Evolutionary conservation across 2,113 vertebrate species (phyloP), one percentile per base, ranked within the genome.

Genomic region (Isichthys henryi): DNA sequence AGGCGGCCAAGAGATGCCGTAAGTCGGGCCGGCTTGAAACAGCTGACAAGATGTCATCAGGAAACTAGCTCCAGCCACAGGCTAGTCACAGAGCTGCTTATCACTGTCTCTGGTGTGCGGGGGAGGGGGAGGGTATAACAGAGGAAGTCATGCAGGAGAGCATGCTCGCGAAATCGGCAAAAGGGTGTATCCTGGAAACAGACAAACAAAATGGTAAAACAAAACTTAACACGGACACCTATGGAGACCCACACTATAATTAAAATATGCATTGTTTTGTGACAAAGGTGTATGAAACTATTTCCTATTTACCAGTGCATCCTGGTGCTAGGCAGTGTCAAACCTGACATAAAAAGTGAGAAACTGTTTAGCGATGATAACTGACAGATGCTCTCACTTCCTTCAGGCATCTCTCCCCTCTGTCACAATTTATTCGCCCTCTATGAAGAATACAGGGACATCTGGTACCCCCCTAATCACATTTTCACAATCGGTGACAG

Each of bases 381-480:
- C 86, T 15, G 56, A 0, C 58, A 58, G 45, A 87, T 27, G 82
- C 0, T 86, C 11, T 86, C 15, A 0, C 89, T 87, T 91, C 88
- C 56, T 86, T 19, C 94, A 99, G 98, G 91, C 39, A 97, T 99
- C 90, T 98, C 98, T 92, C 98, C 98, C 80, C 94, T 99, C 91
- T 99, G 98, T 92, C 97, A 98, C 92, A 99, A 99, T 91, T 96
- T 99, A 15, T 99, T 99, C 91, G 96, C 96, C 0, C 94, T 99
- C 17, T 99, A 97, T 1, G 95, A 98, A 11, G 97, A 99, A 92
- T 94, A 82, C 56, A 95, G 91, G 49, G 93, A 88, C 39, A 95
- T 97, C 13, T 99, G 98, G 98, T 98, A 97, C 45, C 96, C 98
- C 0, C 98, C 98, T 1, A 99, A 97, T 94, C 95, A 94, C 77